Base-by-base conservation (phyloP, 2,113 vertebrate genomes). In the Enhydra lutris region DNA sequence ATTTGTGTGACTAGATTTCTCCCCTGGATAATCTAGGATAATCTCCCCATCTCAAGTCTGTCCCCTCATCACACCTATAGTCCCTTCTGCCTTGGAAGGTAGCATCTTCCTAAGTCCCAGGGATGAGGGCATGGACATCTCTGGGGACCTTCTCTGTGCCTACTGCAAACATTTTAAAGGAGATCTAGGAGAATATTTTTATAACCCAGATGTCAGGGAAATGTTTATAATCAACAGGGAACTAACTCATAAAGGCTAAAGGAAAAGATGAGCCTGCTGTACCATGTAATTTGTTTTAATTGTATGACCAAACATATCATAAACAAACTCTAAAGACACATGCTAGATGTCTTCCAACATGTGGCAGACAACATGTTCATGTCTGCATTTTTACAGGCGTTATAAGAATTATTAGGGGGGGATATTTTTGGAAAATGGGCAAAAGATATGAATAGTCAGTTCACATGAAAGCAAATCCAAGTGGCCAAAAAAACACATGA, bases 381-480 rank as follows among this genome's bases (percentile, higher is more conserved):
- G 13, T 85, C 52, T 82, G 31, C n/a, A 14, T 85, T 78, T 67
- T 89, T 45, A 63, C 7, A 88, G 50, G 1, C 8, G 39, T 89
- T n/a, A 7, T 93, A 85, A 95, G 82, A 91, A 95, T 73, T 36
- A 6, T n/a, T 55, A 90, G 52, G 21, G 61, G 31, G 17, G 24
- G 36, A 86, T 15, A 36, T 18, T 31, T 90, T 89, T n/a, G 80
- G 45, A 88, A 97, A 95, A 36, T 55, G 45, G 7, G 11, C 26
- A 3, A 92, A 69, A 82, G 3, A 45, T 78, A 5, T 9, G 18
- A 83, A 65, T 63, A 85, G 69, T 76, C 45, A 45, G 14, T 59
- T 95, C 45, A 79, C 59, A 81, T 59, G 87, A 91, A 92, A 89
- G 71, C 73, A 96, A 81, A 78, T 86, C n/a, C 59, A 84, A 80